Evolutionary conservation across 2,113 vertebrate species (phyloP).

Genomic region (Galbula dea): DNA sequence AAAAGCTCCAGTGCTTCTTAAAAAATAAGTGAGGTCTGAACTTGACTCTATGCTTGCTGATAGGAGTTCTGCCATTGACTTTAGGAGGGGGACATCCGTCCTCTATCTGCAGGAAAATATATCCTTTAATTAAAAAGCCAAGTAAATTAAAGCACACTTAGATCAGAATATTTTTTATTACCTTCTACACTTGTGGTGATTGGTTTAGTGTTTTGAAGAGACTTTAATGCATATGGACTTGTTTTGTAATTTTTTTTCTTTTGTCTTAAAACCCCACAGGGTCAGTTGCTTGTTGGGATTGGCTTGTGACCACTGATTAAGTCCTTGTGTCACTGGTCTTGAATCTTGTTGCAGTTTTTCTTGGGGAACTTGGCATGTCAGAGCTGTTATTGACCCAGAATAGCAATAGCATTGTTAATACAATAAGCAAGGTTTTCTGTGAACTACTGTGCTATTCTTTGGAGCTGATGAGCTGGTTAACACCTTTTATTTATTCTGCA

Average conservation of each 20-base stretch:
- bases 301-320: neutral
- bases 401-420: conserved; percentile 1
- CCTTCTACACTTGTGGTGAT: neutral
- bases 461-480: conserved; percentile 43
- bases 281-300: neutral
- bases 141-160: neutral
- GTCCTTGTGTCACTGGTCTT: neutral
- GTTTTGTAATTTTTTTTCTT: neutral
- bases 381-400: conserved; percentile 27
- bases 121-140: neutral
- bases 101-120: neutral
- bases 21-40: neutral
- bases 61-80: neutral
- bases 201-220: neutral
- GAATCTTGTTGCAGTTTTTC: neutral
- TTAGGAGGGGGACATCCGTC: neutral
- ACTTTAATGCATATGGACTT: neutral
- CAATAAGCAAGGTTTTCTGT: conserved; percentile 24
- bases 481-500: conserved; percentile 42
- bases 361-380: neutral
- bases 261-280: neutral
- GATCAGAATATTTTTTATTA: neutral
- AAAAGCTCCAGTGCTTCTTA: neutral
- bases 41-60: neutral
- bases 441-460: neutral